phyloP scores from a whole-genome alignment of 2,888 invertebrate genomes.

The Lathronympha strigana region DNA sequence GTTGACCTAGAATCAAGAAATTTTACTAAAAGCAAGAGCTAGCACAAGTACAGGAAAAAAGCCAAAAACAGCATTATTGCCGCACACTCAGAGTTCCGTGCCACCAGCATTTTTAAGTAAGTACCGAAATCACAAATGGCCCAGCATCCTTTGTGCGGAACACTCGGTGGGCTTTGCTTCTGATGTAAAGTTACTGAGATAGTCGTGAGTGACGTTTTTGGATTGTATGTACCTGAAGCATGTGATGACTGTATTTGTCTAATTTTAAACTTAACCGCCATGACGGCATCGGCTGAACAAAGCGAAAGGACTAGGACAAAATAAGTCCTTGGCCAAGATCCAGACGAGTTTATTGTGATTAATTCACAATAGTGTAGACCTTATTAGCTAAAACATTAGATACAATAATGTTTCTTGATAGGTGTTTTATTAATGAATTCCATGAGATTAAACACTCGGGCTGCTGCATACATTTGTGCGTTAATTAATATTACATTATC shows the following conservation, averaged over 20 bases:
- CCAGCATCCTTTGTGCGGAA: too few relatives aligned
- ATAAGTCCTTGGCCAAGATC: conserved; percentile 73
- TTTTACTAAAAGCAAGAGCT: too few relatives aligned
- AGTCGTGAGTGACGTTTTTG: not conserved
- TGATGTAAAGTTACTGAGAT: too few relatives aligned
- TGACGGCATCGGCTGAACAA: conserved; percentile 54
- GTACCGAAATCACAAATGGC: too few relatives aligned
- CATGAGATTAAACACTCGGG: not conserved
- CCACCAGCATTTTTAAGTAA: too few relatives aligned
- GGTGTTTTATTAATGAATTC: conserved; percentile 5
- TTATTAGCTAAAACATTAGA: conserved; percentile 26
- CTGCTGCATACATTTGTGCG: not conserved
- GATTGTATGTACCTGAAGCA: not conserved
- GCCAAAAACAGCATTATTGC: too few relatives aligned
- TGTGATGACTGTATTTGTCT: conserved; percentile 28
- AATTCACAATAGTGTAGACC: not conserved
- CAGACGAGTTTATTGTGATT: conserved; percentile 56
- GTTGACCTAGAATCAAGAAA: too few relatives aligned
- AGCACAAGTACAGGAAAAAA: too few relatives aligned
- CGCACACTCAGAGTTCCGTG: too few relatives aligned
- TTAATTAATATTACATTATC: not conserved
- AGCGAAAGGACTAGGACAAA: conserved; percentile 68
- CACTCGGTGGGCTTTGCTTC: too few relatives aligned
- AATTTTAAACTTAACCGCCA: conserved; percentile 24
- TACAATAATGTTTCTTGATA: not conserved